phyloP scores from a whole-genome alignment of 2,797 vertebrate species.

The Remorina albescens region DNA sequence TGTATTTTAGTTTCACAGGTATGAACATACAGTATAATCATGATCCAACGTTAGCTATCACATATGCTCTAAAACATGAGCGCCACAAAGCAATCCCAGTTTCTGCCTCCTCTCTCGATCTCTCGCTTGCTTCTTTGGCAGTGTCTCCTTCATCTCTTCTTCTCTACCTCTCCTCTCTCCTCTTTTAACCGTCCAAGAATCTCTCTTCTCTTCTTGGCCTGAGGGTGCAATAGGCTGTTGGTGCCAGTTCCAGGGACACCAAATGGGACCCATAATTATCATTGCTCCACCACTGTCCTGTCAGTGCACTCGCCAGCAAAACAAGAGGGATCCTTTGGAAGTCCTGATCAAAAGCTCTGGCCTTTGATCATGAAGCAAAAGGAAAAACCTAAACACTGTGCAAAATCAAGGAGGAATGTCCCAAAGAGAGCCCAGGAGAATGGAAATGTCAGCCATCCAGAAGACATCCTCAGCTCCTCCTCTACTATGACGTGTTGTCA shows the following conservation, averaged over 20 bases:
- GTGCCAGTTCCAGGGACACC: slow-evolving; percentile 81
- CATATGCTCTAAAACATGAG: slow-evolving; percentile 52
- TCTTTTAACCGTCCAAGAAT: slow-evolving; percentile 77
- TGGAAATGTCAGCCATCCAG: slow-evolving; percentile 68
- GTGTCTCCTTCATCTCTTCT: slow-evolving; percentile 64
- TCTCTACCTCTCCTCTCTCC: slow-evolving; percentile 59
- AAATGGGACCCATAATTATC: slow-evolving; percentile 87
- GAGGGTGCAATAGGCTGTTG: slow-evolving; percentile 79
- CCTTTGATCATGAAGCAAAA: slow-evolving; percentile 84
- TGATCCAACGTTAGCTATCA: slow-evolving; percentile 34
- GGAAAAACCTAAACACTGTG: slow-evolving; percentile 78
- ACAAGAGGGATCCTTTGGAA: slow-evolving; percentile 86
- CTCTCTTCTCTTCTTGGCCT: slow-evolving; percentile 77
- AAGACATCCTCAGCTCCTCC: slow-evolving; percentile 54
- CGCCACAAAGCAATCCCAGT: slow-evolving; percentile 71
- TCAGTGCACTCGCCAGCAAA: slow-evolving; percentile 84
- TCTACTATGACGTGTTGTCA: slow-evolving; percentile 49
- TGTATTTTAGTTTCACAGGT: slow-evolving; percentile 13
- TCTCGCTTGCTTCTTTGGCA: slow-evolving; percentile 68
- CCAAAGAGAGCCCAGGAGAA: slow-evolving; percentile 67
- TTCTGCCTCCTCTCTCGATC: slow-evolving; percentile 73
- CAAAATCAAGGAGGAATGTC: slow-evolving; percentile 85
- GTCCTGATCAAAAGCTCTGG: slow-evolving; percentile 83
- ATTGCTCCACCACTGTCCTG: slow-evolving; percentile 86
- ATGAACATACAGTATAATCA: slow-evolving; percentile 22